Conservation (phyloP, 1,140 invertebrate species). For the Drosophila saltans region DNA sequence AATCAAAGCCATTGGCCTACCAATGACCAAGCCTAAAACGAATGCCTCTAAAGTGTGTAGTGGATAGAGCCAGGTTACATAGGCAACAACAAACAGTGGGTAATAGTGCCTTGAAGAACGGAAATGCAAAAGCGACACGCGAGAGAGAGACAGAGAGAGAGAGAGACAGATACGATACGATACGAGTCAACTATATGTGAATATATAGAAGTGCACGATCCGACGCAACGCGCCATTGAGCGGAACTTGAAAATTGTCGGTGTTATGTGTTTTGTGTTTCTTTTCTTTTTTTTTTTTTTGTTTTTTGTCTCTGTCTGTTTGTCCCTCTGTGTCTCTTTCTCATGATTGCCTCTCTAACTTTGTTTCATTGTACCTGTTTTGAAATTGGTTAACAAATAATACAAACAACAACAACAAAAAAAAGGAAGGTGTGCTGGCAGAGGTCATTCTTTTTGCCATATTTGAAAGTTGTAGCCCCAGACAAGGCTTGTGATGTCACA, state of each 20-base stretch:
- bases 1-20: constrained; percentile 11
- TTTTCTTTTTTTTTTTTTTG: too few species aligned
- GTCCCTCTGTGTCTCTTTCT: background rate
- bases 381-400: constrained; percentile 6
- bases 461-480: constrained; percentile 1
- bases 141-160: background rate
- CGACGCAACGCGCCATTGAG: constrained; percentile 9
- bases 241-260: constrained; percentile 22
- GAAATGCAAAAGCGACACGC: constrained; percentile 22
- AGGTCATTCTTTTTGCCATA: constrained; percentile 7
- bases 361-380: background rate
- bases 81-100: background rate
- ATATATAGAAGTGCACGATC: background rate
- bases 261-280: background rate
- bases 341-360: background rate
- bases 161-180: too few species aligned
- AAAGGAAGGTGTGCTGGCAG: background rate
- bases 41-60: background rate
- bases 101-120: constrained; percentile 21
- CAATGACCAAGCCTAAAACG: constrained; percentile 8
- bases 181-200: too few species aligned
- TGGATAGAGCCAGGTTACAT: background rate
- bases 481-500: background rate
- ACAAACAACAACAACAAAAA: background rate
- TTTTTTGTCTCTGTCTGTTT: background rate